Conservation (phyloP, 2,888 invertebrate species). For the Drosophila emarginata region DNA sequence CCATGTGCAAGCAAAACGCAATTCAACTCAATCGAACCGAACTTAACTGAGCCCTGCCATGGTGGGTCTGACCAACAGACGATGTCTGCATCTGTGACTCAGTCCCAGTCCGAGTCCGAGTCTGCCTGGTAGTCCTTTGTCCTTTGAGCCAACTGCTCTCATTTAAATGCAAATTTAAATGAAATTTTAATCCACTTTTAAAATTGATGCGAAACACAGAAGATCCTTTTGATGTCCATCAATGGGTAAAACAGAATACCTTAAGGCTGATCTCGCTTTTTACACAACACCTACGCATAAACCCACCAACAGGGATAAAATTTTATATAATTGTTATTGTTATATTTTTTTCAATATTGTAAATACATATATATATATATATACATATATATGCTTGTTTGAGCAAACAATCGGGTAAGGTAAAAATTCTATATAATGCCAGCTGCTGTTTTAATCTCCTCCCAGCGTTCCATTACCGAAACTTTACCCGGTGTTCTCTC, state of each 20-base stretch:
- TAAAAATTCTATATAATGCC: slow-evolving; percentile 27
- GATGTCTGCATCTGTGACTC: slow-evolving; percentile 35
- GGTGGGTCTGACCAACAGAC: background rate
- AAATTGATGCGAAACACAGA: slow-evolving; percentile 50
- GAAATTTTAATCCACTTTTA: slow-evolving; percentile 81
- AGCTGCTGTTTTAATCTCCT: slow-evolving; percentile 31
- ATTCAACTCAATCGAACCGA: slow-evolving; percentile 6
- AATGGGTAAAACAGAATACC: slow-evolving; percentile 41
- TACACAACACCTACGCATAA: background rate
- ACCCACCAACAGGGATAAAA: no score
- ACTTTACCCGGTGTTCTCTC: background rate
- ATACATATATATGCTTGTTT: no score
- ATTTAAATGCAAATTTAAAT: slow-evolving; percentile 82
- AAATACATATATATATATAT: background rate
- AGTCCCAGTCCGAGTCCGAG: slow-evolving; percentile 31
- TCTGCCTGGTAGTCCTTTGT: slow-evolving; percentile 52
- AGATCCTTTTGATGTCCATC: slow-evolving; percentile 63
- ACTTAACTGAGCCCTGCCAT: slow-evolving; percentile 31
- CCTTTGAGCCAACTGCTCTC: slow-evolving; percentile 71
- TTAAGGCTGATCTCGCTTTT: slow-evolving; percentile 19
- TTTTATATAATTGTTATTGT: background rate
- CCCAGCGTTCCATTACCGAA: slow-evolving; percentile 47
- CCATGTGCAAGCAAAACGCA: slow-evolving; percentile 51
- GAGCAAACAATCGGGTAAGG: slow-evolving; percentile 3
- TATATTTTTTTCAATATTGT: background rate